Evolutionary conservation across 1,140 invertebrate species (phyloP), one percentile per base, ranked within the genome.

Genomic region (Euura lappo): DNA sequence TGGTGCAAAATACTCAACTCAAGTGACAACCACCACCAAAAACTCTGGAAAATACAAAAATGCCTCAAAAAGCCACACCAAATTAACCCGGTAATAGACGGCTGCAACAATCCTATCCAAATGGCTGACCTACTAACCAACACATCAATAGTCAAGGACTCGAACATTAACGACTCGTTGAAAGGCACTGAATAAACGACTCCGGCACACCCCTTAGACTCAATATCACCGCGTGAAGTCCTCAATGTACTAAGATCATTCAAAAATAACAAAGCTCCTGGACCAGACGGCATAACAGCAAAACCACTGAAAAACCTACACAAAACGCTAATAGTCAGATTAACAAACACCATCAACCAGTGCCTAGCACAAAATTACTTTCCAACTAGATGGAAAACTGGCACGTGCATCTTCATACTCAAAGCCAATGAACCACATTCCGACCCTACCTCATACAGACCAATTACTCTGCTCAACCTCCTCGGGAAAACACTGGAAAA

Each of bases 271-370:
- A 79, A 80, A 66, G 74, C 76, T 1, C 78, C 79, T 3, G 78
- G 79, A 10, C 78, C 73, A 8, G 79, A 79, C 68, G 70, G 71
- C 2, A 75, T 79, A 7, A 60, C 44, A 65, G n/a, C n/a, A n/a
- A n/a, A n/a, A n/a, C n/a, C n/a, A n/a, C n/a, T n/a, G n/a, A n/a
- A n/a, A n/a, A n/a, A n/a, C 11, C 13, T 3, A 44, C 44, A 65
- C 28, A 28, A 10, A 45, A 65, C 43, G 45, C 45, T 67, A 72
- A 67, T n/a, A n/a, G n/a, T 71, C n/a, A n/a, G n/a, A n/a, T n/a
- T 80, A 7, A 13, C 77, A 42, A 43, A 71, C 4, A 46, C 66
- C 11, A 44, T 43, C 28, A 71, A 71, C 44, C 45, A 45, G 13
- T 44, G 28, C 6, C 70, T 78, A 6, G 66, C 3, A 45, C 64